A percentile compares a stretch with the other conserved stretches of the same genome.
Evolutionary conservation across 2,113 vertebrate genomes (phyloP).

Genomic region (Pseudorectes ferrugineus): DNA sequence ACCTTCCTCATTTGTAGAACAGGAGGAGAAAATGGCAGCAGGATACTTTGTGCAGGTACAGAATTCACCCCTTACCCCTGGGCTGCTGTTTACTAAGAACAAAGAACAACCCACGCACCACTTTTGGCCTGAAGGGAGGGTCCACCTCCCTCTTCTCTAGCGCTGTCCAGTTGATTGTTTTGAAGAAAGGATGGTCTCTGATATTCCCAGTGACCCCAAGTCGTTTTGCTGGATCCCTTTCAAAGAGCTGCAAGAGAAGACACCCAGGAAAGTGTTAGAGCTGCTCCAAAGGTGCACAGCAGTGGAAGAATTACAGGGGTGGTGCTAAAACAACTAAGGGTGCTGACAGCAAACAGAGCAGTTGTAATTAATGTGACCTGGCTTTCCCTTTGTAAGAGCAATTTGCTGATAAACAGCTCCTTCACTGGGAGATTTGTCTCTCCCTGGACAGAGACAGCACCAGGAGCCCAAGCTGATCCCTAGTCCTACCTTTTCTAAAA

Average conservation of each 20-base stretch:
- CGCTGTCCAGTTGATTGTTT: slow-evolving; percentile 86
- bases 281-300: not conserved
- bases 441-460: not conserved
- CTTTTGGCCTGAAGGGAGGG: slow-evolving; percentile 97
- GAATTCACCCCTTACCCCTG: not conserved
- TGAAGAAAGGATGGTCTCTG: slow-evolving; percentile 88
- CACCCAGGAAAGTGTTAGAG: accelerated
- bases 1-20: not conserved
- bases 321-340: not conserved
- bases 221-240: slow-evolving; percentile 85
- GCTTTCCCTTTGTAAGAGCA: not conserved
- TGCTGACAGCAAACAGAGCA: not conserved
- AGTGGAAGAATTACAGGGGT: too few species aligned
- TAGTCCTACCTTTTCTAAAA: slow-evolving; percentile 86
- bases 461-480: accelerated
- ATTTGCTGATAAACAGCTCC: not conserved
- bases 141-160: slow-evolving; percentile 85
- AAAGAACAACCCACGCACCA: slow-evolving; percentile 74
- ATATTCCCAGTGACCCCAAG: slow-evolving; percentile 90
- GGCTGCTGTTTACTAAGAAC: not conserved
- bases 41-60: not conserved
- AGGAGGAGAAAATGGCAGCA: not conserved
- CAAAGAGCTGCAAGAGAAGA: slow-evolving; percentile 83
- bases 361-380: not conserved
- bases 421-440: not conserved